These are phyloP conservation scores for Festucalex cinctus DNA, from an alignment of 2,113 vertebrate genomes.

Conservation along the genomic window DNA sequence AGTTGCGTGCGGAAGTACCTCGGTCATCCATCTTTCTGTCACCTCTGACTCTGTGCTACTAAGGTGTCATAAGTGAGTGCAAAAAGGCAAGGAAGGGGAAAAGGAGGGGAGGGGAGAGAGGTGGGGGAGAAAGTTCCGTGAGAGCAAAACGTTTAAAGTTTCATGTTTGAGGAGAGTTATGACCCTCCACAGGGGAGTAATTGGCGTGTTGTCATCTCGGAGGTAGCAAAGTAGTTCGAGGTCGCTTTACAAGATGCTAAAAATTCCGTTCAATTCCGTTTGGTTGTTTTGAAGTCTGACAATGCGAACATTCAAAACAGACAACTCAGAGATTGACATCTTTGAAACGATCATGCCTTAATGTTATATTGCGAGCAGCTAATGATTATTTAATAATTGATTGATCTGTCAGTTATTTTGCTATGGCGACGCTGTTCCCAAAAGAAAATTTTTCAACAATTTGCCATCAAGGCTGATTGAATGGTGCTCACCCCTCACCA, in stretches of 20 bases:
- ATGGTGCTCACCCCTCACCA: too few relatives aligned
- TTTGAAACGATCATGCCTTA: too few relatives aligned
- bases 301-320: background rate
- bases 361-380: too few relatives aligned
- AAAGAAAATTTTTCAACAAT: too few relatives aligned
- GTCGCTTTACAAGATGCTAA: background rate
- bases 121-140: conserved; percentile 13
- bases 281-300: background rate
- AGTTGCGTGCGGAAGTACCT: conserved; percentile 76
- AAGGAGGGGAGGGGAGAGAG: conserved; percentile 14
- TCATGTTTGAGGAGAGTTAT: conserved; percentile 35
- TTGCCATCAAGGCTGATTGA: too few relatives aligned
- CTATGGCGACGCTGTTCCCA: too few relatives aligned
- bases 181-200: conserved; percentile 19
- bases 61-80: conserved; percentile 56
- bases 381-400: too few relatives aligned
- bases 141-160: conserved; percentile 15
- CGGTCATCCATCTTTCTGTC: conserved; percentile 74
- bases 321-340: background rate
- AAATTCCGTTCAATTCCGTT: background rate
- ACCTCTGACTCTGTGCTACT: conserved; percentile 59
- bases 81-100: conserved; percentile 32
- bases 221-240: background rate
- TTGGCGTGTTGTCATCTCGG: background rate
- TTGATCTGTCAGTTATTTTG: background rate